These are phyloP conservation scores for Styela plicata DNA, from an alignment of 23 tunicate species.

Conservation along the genomic window DNA sequence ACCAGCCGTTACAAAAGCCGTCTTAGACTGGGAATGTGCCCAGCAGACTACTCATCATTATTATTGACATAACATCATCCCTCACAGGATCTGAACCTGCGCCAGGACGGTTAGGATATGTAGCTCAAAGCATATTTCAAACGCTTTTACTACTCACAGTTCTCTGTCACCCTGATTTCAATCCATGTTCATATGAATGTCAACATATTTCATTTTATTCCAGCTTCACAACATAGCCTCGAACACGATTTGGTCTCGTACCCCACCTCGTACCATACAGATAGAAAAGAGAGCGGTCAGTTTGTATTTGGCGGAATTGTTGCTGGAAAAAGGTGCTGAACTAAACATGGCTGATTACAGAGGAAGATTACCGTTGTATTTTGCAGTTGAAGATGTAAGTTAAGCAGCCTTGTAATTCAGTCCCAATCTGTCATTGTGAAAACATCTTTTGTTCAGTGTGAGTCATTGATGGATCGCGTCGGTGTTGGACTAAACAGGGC, in stretches of 20 bases:
- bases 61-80: too few species aligned
- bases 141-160: background rate
- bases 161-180: background rate
- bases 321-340: constrained; percentile 79
- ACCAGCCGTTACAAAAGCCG: too few species aligned
- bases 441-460: too few species aligned
- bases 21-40: too few species aligned
- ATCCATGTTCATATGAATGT: background rate
- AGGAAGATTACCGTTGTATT: constrained; percentile 78
- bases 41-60: too few species aligned
- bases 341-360: constrained; percentile 89
- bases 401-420: too few species aligned
- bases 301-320: constrained; percentile 59
- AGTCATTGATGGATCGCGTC: too few species aligned
- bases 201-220: constrained; percentile 5
- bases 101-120: too few species aligned
- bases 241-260: constrained; percentile 44
- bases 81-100: too few species aligned
- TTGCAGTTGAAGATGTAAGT: constrained; percentile 95
- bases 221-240: constrained; percentile 79
- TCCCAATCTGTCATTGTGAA: too few species aligned
- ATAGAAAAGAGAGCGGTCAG: constrained; percentile 61
- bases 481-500: constrained; percentile 80
- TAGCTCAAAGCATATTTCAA: too few species aligned
- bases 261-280: constrained; percentile 37